These are phyloP conservation scores for Rhizomys pruinosus DNA, from an alignment of 2,113 vertebrate genomes.

Conservation along the genomic window DNA sequence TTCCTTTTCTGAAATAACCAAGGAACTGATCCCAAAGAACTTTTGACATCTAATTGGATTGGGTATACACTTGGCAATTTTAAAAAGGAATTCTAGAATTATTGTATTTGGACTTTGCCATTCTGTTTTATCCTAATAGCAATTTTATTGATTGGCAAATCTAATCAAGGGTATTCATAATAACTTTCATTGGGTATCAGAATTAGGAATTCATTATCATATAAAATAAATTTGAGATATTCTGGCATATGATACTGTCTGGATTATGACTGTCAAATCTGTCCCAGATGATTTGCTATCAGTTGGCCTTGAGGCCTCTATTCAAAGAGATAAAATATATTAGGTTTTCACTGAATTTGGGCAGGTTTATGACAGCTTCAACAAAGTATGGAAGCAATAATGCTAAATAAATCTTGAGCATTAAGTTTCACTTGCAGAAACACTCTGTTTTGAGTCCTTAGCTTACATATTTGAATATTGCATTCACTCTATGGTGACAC, in stretches of 20 bases:
- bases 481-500: neutral
- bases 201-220: neutral
- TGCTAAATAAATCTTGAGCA: too few species aligned
- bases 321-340: neutral
- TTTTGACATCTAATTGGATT: neutral
- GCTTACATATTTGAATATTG: neutral
- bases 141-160: neutral
- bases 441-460: neutral
- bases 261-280: neutral
- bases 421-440: neutral
- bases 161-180: neutral
- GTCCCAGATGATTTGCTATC: neutral
- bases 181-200: neutral
- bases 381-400: neutral
- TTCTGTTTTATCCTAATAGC: neutral
- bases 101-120: neutral
- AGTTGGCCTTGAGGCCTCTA: neutral
- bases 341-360: neutral
- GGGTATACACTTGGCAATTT: neutral
- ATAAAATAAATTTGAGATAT: neutral
- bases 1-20: conserved; percentile 21
- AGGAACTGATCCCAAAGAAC: neutral
- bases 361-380: neutral
- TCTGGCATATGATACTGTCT: neutral
- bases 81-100: neutral